Evolutionary conservation across 2,113 vertebrate genomes (phyloP).

Genomic region (Ptilonorhynchus violaceus): DNA sequence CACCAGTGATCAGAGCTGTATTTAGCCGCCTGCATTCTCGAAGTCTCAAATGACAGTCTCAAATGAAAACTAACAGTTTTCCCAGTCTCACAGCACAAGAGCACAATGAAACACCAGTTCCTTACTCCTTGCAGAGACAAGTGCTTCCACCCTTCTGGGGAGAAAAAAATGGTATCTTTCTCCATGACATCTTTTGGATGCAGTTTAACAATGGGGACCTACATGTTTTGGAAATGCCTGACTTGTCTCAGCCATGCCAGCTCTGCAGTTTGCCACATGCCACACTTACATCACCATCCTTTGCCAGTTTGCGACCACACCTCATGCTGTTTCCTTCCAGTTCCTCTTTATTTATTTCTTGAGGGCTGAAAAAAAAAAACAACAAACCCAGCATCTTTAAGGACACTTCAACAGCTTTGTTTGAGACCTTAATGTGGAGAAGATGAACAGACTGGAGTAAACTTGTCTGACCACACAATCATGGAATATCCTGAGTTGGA

Average conservation of each 20-base stretch:
- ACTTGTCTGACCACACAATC: background rate
- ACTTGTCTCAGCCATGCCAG: background rate
- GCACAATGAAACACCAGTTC: background rate
- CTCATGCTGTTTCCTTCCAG: constrained; percentile 93
- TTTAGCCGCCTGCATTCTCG: background rate
- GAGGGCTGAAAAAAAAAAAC: constrained; percentile 76
- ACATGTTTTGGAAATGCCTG: background rate
- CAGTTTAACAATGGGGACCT: background rate
- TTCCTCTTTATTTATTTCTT: constrained; percentile 92
- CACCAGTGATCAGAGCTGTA: background rate
- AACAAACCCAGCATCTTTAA: background rate
- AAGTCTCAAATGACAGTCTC: background rate
- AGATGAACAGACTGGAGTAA: background rate
- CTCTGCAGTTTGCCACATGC: background rate
- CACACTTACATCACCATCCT: constrained; percentile 93
- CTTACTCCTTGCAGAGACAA: background rate
- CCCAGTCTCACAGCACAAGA: background rate
- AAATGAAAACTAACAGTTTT: background rate
- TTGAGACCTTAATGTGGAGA: background rate
- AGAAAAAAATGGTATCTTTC: background rate
- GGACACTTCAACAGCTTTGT: background rate
- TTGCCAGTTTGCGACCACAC: constrained; percentile 92
- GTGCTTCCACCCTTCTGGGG: background rate
- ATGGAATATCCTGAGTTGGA: background rate
- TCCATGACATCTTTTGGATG: background rate